Base-by-base conservation (phyloP, 2,888 invertebrate species). In the Hedya salicella region DNA sequence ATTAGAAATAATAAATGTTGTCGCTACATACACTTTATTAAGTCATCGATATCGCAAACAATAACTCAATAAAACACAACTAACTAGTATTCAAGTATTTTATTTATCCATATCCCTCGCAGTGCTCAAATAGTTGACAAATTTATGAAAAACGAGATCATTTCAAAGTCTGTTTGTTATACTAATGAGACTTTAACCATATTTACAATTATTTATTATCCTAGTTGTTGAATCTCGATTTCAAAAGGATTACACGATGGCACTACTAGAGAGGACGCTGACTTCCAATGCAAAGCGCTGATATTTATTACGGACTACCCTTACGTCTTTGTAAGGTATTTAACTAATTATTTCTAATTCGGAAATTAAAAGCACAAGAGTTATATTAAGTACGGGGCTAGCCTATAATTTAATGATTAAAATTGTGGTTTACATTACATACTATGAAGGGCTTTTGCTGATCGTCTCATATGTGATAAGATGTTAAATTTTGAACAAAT, bases 61-160 rank as follows among this genome's bases (percentile, higher is more conserved):
- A 76, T 71, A 75, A 80, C 79, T 83, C 67, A 76, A 73, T 68
- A 71, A 75, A 68, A 71, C 70, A 64, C 62, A 62, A 78, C 77
- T 75, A 62, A 78, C 77, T 75, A 79, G 81, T 81, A 66, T 61
- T 65, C 48, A 66, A 66, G 54, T 79, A 79, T 78, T 79, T 85
- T 79, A 82, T 86, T 89, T 83, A 83, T 86, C 87, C 82, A 86
- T 85, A 87, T 79, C 80, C 85, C 76, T 86, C 81, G 87, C 83
- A 86, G 88, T 91, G 89, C 87, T 86, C 79, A 77, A 78, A 39
- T 79, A 83, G 79, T 82, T 82, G 83, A 85, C 81, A 89, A 85
- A 84, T 85, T 85, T 74, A 76, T 75, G 80, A 80, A 79, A 83
- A 81, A 86, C 85, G 86, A 89, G 86, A 85, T 86, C 85, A 85